Base-by-base conservation (phyloP, 2,888 invertebrate genomes). In the Scrobipalpa atriplicella region DNA sequence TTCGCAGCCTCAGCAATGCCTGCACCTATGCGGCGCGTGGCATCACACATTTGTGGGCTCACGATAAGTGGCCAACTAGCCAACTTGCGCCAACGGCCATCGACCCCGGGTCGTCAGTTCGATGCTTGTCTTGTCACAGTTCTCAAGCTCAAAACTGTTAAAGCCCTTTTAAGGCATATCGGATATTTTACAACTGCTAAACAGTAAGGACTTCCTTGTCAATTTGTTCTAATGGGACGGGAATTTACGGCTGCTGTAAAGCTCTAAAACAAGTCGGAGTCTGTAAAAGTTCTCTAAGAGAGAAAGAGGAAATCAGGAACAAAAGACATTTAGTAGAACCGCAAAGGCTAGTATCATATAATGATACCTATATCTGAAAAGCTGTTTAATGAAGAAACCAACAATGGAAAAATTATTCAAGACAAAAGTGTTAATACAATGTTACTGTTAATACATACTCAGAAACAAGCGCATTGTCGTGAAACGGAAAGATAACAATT, bases 101-200 rank as follows among this genome's bases (percentile, higher is more conserved):
- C 72, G 82, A 84, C 83, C 83, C 69, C 74, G 41, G 68, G 73
- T 78, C 76, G 75, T 70, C 72, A 69, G 75, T 79, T 78, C 73
- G 74, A 70, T 73, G 77, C 79, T 77, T 81, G 81, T 82, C 79
- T 77, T 81, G 81, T 82, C 79, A 78, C 81, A 75, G 16, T 36
- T n/a, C 61, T 21, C 39, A 61, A 21, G 11, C 61, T 41, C 73
- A 78, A 70, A 64, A 54, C 67, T 65, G 68, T 70, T 64, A 63
- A 61, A 54, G 60, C 63, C 64, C 61, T 66, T 64, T 62, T 54
- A 64, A n/a, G 29, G 47, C 62, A 19, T 61, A 36, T 61, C 47
- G 38, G 16, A 58, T 13, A 21, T 56, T 62, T 65, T 65, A 65
- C 61, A 67, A 29, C 63, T 61, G 47, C 60, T 61, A 13, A 9